Evolutionary conservation across 2,888 invertebrate species (phyloP).

Genomic region (Drosophila niveifrons): DNA sequence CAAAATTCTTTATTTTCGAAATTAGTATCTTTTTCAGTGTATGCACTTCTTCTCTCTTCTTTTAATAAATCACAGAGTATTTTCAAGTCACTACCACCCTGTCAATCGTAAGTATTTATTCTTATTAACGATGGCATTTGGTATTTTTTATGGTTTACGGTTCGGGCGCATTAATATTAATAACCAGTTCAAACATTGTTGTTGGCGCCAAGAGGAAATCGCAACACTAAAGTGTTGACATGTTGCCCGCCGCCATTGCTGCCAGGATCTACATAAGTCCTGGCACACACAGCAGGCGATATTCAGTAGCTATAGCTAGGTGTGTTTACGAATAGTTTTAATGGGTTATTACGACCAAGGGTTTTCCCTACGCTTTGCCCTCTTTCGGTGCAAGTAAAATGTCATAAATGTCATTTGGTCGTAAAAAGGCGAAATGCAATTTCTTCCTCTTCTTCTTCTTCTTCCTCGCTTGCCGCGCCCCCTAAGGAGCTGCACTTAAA

Average conservation of each 20-base stretch:
- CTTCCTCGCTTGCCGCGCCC: conserved; percentile 34
- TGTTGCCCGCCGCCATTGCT: conserved; percentile 23
- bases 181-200: conserved; percentile 74
- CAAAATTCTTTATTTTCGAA: too few relatives aligned
- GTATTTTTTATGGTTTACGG: conserved; percentile 48
- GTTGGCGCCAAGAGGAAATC: conserved; percentile 53
- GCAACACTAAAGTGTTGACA: conserved; percentile 49
- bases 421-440: conserved; percentile 80
- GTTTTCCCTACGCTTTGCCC: conserved; percentile 20
- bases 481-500: conserved; percentile 67
- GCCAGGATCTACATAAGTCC: conserved; percentile 49
- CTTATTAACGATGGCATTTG: conserved; percentile 49
- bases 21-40: too few relatives aligned
- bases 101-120: conserved; percentile 35
- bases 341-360: conserved; percentile 70
- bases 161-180: conserved; percentile 76
- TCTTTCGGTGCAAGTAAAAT: conserved; percentile 42
- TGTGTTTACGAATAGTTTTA: conserved; percentile 81
- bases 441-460: conserved; percentile 54
- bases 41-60: neutral
- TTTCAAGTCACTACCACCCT: neutral
- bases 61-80: neutral
- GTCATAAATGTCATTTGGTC: conserved; percentile 76
- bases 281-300: conserved; percentile 40
- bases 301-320: conserved; percentile 40